These are phyloP conservation scores for Hippocampus comes DNA, from an alignment of 2,113 vertebrate genomes.

Conservation along the genomic window DNA sequence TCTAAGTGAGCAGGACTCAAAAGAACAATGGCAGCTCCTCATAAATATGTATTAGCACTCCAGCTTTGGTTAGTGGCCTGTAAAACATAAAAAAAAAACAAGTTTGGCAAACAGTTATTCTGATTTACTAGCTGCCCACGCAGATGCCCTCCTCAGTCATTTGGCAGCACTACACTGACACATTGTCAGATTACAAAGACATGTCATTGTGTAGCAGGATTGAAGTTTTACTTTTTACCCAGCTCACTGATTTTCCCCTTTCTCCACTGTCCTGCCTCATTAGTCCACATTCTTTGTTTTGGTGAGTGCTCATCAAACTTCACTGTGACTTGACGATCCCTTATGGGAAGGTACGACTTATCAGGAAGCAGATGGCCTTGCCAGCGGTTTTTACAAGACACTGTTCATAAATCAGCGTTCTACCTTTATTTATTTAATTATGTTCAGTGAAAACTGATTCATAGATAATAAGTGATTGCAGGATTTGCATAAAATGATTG, in stretches of 20 bases:
- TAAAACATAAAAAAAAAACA: constrained; percentile 44
- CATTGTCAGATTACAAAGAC: constrained; percentile 50
- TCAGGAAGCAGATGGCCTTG: constrained; percentile 36
- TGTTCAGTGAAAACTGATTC: constrained; percentile 18
- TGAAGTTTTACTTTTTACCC: constrained; percentile 33
- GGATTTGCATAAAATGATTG: background rate
- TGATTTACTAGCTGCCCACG: constrained; percentile 69
- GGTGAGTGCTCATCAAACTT: constrained; percentile 15
- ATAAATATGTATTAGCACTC: constrained; percentile 35
- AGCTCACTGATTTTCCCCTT: constrained; percentile 1
- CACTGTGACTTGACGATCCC: constrained; percentile 13
- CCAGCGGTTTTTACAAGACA: constrained; percentile 21
- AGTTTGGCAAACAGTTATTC: constrained; percentile 60
- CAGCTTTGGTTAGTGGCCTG: constrained; percentile 18
- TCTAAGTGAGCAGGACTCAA: constrained; percentile 19
- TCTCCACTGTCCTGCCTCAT: background rate
- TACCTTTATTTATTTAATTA: constrained; percentile 3
- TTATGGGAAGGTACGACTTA: constrained; percentile 24
- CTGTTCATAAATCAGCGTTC: constrained; percentile 38
- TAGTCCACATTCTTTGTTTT: background rate
- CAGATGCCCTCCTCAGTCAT: constrained; percentile 63
- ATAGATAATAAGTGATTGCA: constrained; percentile 28
- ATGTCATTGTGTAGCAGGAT: constrained; percentile 53
- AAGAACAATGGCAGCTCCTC: constrained; percentile 19
- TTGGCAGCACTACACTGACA: constrained; percentile 64